Base-by-base conservation (phyloP, 2,113 vertebrate species). In the Oostethus manadensis region DNA sequence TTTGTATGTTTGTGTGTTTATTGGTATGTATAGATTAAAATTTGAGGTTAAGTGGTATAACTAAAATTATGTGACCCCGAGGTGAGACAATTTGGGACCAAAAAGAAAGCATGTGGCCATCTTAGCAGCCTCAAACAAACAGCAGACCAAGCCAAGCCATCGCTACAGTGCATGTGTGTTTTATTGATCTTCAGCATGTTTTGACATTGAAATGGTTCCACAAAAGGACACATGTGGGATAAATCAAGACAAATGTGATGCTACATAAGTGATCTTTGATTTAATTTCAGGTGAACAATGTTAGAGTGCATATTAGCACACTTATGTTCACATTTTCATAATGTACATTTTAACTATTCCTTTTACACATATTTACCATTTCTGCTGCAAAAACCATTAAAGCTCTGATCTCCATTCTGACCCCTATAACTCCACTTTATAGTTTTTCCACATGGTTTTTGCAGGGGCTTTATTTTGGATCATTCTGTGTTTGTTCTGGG, bases 391-490 rank as follows among this genome's bases (percentile, higher is more conserved):
- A 88, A 89, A 80, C 76, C 76, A 87, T 89, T 88, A 88, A 87
- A 84, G 73, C 79, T 83, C 81, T 80, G 83, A 79, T 83, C 81
- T 78, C 63, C 61, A 53, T 71, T 76, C 63, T 87, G 81, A 87
- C 85, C 84, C 66, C 78, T 70, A 81, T 76, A 84, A 86, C 84
- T 89, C 67, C 66, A 71, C 68, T 87, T 89, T 88, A 90, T 89
- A 65, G 58, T 78, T 89, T 91, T 89, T 89, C 87, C 89, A 89
- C 87, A 87, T 88, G 83, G 83, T 76, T 84, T 82, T 76, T 74
- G 68, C 82, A 86, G 84, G 73, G 78, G 80, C 88, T 90, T 89
- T 91, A 88, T 82, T 88, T 91, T 91, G 89, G 89, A 90, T 55
- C 29, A 22, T 50, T 51, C 63, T 68, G 23, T 89, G 86, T 89